Percentiles rank a stretch among this genome's conserved stretches.
Conservation (phyloP, 2,113 vertebrate species). For the Labeo catla region DNA sequence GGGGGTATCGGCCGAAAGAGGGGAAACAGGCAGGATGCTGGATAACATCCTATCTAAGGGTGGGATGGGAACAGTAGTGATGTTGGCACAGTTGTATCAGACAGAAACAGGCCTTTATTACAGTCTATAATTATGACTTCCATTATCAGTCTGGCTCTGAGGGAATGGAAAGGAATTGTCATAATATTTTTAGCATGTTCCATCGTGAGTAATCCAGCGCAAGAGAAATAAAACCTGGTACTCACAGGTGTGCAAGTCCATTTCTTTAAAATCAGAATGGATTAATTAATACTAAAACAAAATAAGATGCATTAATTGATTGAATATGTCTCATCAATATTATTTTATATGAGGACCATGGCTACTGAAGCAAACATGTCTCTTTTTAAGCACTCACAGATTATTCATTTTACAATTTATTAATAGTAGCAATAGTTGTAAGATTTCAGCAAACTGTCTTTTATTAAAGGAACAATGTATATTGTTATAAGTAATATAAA, state of each 20-base stretch:
- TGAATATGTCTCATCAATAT: not conserved
- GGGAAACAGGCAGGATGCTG: conserved; percentile 47
- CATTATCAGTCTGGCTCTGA: conserved; percentile 36
- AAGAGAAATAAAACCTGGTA: not conserved
- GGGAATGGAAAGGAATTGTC: not conserved
- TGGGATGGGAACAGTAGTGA: conserved; percentile 35
- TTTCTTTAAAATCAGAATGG: not conserved
- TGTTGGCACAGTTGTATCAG: conserved; percentile 28
- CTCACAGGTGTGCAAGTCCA: not conserved
- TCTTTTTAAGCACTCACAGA: no score
- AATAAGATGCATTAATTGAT: not conserved
- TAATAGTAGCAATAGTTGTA: not conserved
- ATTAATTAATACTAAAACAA: not conserved
- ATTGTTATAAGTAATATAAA: no score
- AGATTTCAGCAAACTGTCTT: no score
- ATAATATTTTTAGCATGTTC: conserved; percentile 42
- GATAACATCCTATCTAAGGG: conserved; percentile 53
- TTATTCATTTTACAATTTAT: not conserved
- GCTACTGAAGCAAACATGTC: no score
- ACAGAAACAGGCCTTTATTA: conserved; percentile 31
- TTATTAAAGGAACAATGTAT: no score
- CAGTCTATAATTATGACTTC: conserved; percentile 35
- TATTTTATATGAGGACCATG: not conserved
- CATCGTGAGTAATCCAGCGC: not conserved
- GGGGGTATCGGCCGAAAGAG: conserved; percentile 29